Base-by-base conservation (phyloP, 2,797 vertebrate species). In the Rallus crepitans region DNA sequence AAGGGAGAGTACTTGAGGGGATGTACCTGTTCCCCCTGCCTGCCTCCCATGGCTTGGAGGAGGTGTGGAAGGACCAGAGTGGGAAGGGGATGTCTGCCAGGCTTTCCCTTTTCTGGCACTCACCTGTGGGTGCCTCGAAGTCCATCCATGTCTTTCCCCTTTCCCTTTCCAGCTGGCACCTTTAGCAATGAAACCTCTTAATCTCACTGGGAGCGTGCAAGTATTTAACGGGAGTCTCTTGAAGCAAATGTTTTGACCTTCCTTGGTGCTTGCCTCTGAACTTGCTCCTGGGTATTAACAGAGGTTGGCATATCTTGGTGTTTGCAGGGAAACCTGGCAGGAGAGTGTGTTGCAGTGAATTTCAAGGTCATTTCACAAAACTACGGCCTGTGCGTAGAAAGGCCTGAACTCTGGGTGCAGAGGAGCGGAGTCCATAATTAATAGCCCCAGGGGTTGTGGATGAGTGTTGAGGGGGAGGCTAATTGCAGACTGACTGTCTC, bases 401-500 rank as follows among this genome's bases (percentile, higher is more conserved):
- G 87, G 47, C 45, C 84, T 79, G 80, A 87, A 92, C 88, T 52
- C 37, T 48, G 55, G 65, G 61, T 77, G 52, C 50, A 56, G 61
- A 91, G 83, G 47, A 71, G 42, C 33, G 63, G 59, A 96, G 89
- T 86, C 90, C 71, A 1, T 94, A 94, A 91, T 93, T 90, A 91
- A 31, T 42, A 92, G 79, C 85, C 86, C 48, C 63, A 71, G 80
- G 96, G 73, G 27, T 80, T 92, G 39, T 60, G 90, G 93, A 86
- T 1, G 4, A 42, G 31, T 33, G 59, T 53, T 52, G 69, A 20
- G 33, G 47, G 81, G 81, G 63, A 91, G 83, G 86, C 61, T 92
- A 87, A 91, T 69, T 96, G 94, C 95, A 97, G 97, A 97, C 96
- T 97, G 85, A 53, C 90, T 96, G 97, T 72, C 97, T 97, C 96